Conservation (phyloP, 2,113 vertebrate genomes). For the Cyanoramphus novaezelandiae region DNA sequence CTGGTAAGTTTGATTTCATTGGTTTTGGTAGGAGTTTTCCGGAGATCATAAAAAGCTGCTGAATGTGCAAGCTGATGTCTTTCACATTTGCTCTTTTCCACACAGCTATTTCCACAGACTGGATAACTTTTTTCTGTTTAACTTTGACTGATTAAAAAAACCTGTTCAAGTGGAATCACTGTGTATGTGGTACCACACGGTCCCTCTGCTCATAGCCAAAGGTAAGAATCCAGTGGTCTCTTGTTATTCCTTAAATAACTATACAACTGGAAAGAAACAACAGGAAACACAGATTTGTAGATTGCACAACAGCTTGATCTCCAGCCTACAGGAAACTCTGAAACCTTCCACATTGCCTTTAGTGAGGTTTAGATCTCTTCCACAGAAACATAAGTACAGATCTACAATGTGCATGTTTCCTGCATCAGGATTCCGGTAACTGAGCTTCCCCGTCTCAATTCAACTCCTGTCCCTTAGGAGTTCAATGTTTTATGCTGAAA, state of each 20-base stretch:
- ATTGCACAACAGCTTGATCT: neutral
- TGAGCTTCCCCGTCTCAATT: neutral
- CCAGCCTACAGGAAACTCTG: neutral
- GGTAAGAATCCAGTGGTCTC: neutral
- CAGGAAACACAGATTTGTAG: neutral
- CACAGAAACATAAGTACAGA: neutral
- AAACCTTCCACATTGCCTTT: neutral
- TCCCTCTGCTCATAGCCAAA: neutral
- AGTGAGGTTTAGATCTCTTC: neutral
- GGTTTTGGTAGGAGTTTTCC: neutral
- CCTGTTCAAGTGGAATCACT: neutral
- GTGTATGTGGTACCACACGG: neutral
- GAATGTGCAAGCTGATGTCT: neutral
- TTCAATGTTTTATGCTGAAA: neutral
- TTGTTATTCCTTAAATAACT: neutral
- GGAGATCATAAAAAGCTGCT: neutral
- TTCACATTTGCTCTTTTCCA: neutral
- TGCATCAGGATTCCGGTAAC: neutral
- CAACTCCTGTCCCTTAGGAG: neutral
- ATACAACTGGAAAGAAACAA: neutral
- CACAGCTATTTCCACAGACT: neutral
- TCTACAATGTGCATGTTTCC: fast-evolving
- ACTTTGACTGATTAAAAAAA: neutral
- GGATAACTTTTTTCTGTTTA: neutral
- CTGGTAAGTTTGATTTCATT: neutral